These are phyloP conservation scores for Dasyprocta punctata DNA, from an alignment of 2,113 vertebrate genomes.

Conservation along the genomic window DNA sequence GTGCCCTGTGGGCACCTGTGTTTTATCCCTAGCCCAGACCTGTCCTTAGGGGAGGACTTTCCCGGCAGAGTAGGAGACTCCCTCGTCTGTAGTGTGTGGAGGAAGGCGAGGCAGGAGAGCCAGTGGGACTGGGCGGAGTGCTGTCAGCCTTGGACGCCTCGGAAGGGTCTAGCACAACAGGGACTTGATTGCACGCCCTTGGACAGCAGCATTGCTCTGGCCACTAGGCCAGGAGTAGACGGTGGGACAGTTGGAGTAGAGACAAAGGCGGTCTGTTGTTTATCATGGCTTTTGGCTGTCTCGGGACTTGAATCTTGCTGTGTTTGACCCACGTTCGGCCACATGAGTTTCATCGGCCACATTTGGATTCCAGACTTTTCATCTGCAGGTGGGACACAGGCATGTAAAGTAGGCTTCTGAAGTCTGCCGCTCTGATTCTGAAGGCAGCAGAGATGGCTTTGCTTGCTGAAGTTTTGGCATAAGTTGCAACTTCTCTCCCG, in stretches of 20 bases:
- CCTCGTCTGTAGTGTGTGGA: not conserved
- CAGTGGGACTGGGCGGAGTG: not conserved
- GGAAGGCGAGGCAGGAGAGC: not conserved
- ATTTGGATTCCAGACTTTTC: constrained; percentile 3
- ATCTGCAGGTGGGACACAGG: not conserved
- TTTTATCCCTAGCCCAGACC: not conserved
- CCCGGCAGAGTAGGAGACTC: not conserved
- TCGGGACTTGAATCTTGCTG: not conserved
- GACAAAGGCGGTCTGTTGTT: not conserved
- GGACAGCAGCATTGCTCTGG: not conserved
- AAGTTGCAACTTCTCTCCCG: not conserved
- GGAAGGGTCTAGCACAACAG: not conserved
- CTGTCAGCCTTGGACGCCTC: not conserved
- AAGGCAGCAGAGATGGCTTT: not conserved
- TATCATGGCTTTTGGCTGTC: not conserved
- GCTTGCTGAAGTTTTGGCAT: constrained; percentile 4
- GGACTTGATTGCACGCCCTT: not conserved
- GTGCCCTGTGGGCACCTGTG: not conserved
- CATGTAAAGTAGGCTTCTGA: not conserved
- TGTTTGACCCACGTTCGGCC: constrained; percentile 18
- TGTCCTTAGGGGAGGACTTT: not conserved
- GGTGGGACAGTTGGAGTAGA: not conserved
- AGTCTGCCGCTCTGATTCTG: constrained; percentile 3
- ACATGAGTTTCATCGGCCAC: not conserved
- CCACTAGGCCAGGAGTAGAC: not conserved